Base-by-base conservation (phyloP, 2,888 invertebrate species). In the Ypsolopha scabrella region DNA sequence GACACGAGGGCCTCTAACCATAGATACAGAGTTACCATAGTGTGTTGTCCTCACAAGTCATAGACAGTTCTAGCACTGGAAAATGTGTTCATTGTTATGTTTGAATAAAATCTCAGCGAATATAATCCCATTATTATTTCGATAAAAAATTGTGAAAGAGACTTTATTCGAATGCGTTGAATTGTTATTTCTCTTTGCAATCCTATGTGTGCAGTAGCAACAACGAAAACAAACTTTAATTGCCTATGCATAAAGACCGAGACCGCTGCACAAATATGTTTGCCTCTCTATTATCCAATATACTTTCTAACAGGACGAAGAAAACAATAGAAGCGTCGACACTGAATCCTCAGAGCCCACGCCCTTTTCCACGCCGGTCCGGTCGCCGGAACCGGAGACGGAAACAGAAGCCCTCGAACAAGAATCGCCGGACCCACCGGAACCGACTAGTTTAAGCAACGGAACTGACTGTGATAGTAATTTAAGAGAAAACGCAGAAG, bases 391-490 rank as follows among this genome's bases (percentile, higher is more conserved):
- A 59, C 65, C 60, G 52, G 56, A 56, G 14, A 57, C 53, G 41
- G 53, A 51, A 41, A 52, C 37, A 35, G 51, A 54, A 9, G 39
- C 9, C 39, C 39, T 9, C 39, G n/a, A 10, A 9, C 10, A 9
- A n/a, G 39, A 39, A 39, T 39, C 10, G 2, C 24, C 24, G 24
- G 39, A 39, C 2, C 39, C 6, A n/a, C 39, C 54, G 53, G 11
- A 48, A 52, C 51, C 69, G 60, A 67, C 68, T 80, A 80, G 77
- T 68, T 68, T 78, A 78, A 81, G 79, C 75, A 67, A 66, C 57
- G 73, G 69, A 75, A 75, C 64, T 54, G 76, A 80, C 83, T 85
- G 85, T 85, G 85, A 86, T 85, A 81, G 59, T 80, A 80, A 75
- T 79, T 71, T 83, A 80, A 80, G 81, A 61, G 68, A 72, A 62